phyloP scores from a whole-genome alignment of 2,113 vertebrate species.

The Heterotilapia buettikoferi region DNA sequence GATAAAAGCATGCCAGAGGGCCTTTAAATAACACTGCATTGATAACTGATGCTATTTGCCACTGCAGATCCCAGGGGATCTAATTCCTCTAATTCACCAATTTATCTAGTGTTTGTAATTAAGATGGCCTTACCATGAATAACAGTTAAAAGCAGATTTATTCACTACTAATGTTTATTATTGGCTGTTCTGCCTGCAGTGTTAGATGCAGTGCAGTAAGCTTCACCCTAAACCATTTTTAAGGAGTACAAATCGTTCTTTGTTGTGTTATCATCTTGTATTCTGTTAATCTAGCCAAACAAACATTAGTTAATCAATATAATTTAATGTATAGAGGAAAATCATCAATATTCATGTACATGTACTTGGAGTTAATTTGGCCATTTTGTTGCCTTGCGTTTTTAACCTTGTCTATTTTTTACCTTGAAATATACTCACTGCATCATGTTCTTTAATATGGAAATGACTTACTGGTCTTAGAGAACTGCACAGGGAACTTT shows the following conservation, averaged over 20 bases:
- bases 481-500: not conserved
- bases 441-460: not conserved
- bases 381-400: not conserved
- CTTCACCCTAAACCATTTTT: not conserved
- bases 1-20: not conserved
- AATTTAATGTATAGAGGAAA: not conserved
- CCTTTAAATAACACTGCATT: not conserved
- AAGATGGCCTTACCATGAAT: not conserved
- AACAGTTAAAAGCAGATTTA: not conserved
- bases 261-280: not conserved
- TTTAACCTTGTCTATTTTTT: not conserved
- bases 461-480: not conserved
- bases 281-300: not conserved
- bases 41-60: not conserved
- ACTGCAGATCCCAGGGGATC: not conserved
- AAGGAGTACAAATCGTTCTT: not conserved
- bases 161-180: not conserved
- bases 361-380: not conserved
- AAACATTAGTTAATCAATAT: not conserved
- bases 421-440: not conserved
- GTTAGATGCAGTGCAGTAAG: not conserved
- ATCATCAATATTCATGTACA: not conserved
- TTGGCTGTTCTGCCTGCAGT: not conserved
- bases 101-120: not conserved
- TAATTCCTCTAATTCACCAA: not conserved